These are phyloP conservation scores for Cephus cinctus DNA, from an alignment of 1,140 invertebrate species.

Conservation along the genomic window DNA sequence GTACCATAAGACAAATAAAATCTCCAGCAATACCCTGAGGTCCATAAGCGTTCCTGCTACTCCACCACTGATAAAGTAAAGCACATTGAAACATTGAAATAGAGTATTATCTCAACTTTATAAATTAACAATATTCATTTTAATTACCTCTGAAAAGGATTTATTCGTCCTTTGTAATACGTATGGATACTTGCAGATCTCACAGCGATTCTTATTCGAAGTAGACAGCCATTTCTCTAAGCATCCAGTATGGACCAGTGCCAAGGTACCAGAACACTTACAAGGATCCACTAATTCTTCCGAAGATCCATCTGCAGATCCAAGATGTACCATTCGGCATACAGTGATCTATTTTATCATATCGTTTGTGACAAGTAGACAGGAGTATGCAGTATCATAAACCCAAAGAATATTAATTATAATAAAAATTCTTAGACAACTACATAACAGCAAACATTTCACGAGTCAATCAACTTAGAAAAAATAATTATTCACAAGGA, in stretches of 20 bases:
- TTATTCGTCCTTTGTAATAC: slow-evolving; percentile 39
- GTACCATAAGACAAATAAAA: slow-evolving; percentile 53
- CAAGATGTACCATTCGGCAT: no score
- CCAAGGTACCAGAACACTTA: slow-evolving; percentile 59
- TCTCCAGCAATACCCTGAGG: slow-evolving; percentile 54
- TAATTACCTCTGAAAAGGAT: slow-evolving; percentile 34
- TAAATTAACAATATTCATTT: neutral
- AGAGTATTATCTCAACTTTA: neutral
- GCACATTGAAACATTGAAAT: slow-evolving; percentile 1
- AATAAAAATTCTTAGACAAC: no score
- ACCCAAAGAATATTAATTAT: no score
- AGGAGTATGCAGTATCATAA: no score
- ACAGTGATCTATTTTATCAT: no score
- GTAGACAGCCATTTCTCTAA: slow-evolving; percentile 63
- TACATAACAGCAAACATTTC: no score
- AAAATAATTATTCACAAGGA: no score
- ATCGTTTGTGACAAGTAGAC: no score
- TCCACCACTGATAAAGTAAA: slow-evolving; percentile 47
- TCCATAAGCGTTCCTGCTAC: slow-evolving; percentile 35
- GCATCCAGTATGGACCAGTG: slow-evolving; percentile 58
- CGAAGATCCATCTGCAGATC: slow-evolving; percentile 40
- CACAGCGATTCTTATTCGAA: slow-evolving; percentile 58
- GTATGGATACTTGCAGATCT: slow-evolving; percentile 61
- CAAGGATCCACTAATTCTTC: slow-evolving; percentile 62
- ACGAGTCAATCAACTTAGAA: no score